phyloP scores from a whole-genome alignment of 2,888 invertebrate genomes.

The Ernsta delagoae region DNA sequence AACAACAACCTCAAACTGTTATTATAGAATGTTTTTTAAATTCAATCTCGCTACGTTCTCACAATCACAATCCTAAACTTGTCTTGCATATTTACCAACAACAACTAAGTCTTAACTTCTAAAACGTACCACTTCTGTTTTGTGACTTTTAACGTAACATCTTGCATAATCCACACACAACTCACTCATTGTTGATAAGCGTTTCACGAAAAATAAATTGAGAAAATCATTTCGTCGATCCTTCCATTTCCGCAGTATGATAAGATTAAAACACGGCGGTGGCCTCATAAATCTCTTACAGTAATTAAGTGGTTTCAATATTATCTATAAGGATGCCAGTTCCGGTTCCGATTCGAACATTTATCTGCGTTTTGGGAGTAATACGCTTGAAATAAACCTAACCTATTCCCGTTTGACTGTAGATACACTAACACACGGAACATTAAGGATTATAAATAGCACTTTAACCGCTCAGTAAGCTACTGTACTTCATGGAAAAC shows the following conservation, averaged over 20 bases:
- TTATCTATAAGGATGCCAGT: constrained; percentile 29
- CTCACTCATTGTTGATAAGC: constrained; percentile 11
- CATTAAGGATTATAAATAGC: too few species aligned
- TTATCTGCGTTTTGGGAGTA: constrained; percentile 28
- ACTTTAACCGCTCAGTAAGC: too few species aligned
- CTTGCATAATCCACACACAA: constrained; percentile 12
- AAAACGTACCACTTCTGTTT: constrained; percentile 29
- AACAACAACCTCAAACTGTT: too few species aligned
- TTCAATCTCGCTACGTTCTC: too few species aligned
- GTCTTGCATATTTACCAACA: background rate
- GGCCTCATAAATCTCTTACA: constrained; percentile 32
- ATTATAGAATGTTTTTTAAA: too few species aligned
- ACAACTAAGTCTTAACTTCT: too few species aligned
- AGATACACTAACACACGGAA: too few species aligned
- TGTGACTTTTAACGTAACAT: constrained; percentile 21
- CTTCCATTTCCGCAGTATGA: constrained; percentile 25
- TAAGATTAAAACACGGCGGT: constrained; percentile 32
- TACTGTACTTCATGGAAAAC: too few species aligned
- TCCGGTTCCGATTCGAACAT: constrained; percentile 16
- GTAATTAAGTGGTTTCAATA: constrained; percentile 34
- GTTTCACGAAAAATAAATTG: constrained; percentile 21
- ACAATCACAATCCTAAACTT: constrained; percentile 14
- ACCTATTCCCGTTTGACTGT: constrained; percentile 7
- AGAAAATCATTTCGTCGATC: constrained; percentile 16
- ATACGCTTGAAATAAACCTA: constrained; percentile 21